Evolutionary conservation across 2,797 vertebrate species (phyloP).

Genomic region (Scleropages formosus): DNA sequence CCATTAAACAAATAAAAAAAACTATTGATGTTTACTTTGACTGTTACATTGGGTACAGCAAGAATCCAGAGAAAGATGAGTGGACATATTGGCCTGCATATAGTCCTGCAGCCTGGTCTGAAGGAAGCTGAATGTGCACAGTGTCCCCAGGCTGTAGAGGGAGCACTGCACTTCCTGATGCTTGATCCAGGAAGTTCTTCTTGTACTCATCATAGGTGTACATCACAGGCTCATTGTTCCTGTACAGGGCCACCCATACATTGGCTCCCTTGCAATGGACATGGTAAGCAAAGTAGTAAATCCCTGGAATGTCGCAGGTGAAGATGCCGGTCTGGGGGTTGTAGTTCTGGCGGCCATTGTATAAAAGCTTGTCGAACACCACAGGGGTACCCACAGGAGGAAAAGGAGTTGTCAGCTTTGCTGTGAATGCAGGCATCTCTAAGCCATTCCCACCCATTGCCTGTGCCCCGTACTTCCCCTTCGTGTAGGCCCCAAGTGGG

Average conservation of each 20-base stretch:
- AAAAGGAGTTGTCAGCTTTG: constrained; percentile 86
- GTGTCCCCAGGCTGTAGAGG: constrained; percentile 82
- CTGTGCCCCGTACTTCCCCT: constrained; percentile 67
- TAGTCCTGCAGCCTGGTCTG: constrained; percentile 93
- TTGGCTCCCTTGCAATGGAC: constrained; percentile 94
- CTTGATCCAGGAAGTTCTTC: constrained; percentile 94
- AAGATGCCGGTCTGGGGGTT: constrained; percentile 89
- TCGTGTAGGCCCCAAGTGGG: constrained; percentile 71
- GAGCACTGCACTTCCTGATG: constrained; percentile 91
- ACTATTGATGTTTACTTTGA: not conserved
- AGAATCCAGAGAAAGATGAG: constrained; percentile 94
- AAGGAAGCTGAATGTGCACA: constrained; percentile 91
- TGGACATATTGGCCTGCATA: constrained; percentile 94
- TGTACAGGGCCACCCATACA: constrained; percentile 93
- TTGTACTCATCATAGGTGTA: constrained; percentile 97
- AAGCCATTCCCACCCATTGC: constrained; percentile 52
- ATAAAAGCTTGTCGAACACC: constrained; percentile 89
- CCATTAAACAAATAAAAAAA: constrained; percentile 3
- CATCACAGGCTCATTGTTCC: constrained; percentile 94
- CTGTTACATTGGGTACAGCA: constrained; percentile 92
- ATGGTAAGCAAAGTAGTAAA: constrained; percentile 96
- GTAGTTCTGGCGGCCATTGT: constrained; percentile 93
- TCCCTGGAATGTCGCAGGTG: constrained; percentile 87
- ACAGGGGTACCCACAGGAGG: constrained; percentile 86
- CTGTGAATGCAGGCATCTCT: constrained; percentile 91